Percentiles rank a stretch among this genome's conserved stretches.
These are phyloP conservation scores for Melolontha melolontha DNA, from an alignment of 2,888 invertebrate species.

Conservation along the genomic window DNA sequence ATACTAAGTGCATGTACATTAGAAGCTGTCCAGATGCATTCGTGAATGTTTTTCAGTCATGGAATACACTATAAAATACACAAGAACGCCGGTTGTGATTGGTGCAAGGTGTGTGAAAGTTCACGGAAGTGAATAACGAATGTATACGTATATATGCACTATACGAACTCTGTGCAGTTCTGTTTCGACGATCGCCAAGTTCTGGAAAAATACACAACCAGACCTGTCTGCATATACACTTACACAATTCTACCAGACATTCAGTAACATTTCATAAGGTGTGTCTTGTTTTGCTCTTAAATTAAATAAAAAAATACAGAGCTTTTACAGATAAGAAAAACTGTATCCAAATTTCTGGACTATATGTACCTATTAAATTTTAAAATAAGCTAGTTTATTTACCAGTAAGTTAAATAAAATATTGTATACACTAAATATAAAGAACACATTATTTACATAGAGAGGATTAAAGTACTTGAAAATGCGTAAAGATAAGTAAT, in stretches of 20 bases:
- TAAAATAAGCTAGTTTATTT: too few relatives aligned
- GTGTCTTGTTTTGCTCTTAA: constrained; percentile 1
- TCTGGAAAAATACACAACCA: constrained; percentile 11
- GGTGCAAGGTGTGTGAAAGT: constrained; percentile 38
- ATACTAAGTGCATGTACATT: constrained; percentile 17
- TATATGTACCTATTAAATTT: too few relatives aligned
- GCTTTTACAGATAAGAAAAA: too few relatives aligned
- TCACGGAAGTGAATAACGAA: constrained; percentile 38
- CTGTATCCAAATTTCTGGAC: too few relatives aligned
- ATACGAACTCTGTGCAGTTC: constrained; percentile 17
- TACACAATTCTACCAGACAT: constrained; percentile 12
- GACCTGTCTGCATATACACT: constrained; percentile 1
- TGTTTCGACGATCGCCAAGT: constrained; percentile 17
- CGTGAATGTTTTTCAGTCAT: constrained; percentile 29
- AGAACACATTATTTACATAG: too few relatives aligned
- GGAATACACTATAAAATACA: constrained; percentile 31
- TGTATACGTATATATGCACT: not conserved
- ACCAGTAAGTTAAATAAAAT: too few relatives aligned
- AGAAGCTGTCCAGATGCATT: constrained; percentile 5
- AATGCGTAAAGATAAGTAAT: too few relatives aligned
- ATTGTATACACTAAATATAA: too few relatives aligned
- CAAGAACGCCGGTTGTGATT: constrained; percentile 28
- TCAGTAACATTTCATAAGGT: constrained; percentile 7
- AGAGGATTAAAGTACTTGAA: too few relatives aligned
- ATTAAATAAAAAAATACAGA: too few relatives aligned